Conservation (phyloP, 2,113 vertebrate species). For the Epinephelus moara region DNA sequence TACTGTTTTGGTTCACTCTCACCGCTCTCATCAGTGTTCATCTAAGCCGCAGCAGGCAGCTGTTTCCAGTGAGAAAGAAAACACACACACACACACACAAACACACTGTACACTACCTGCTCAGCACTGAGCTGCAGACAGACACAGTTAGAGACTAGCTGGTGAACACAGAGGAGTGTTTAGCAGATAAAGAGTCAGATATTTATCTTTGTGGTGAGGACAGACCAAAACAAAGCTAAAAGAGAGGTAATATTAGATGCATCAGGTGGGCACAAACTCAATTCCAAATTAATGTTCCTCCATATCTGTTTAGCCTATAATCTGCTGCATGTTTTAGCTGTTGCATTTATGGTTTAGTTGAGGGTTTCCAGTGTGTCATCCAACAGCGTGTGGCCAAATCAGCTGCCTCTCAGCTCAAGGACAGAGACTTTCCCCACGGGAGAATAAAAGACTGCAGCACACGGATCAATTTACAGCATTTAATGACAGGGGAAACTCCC, state of each 20-base stretch:
- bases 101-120: neutral
- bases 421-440: no score
- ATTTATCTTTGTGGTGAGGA: neutral
- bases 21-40: neutral
- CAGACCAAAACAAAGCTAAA: slow-evolving; percentile 3
- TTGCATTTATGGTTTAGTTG: no score
- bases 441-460: no score
- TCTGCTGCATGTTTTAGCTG: neutral
- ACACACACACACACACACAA: no score
- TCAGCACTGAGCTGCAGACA: neutral
- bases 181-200: neutral
- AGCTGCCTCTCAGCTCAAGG: no score
- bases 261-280: neutral
- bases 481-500: neutral
- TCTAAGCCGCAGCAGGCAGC: neutral
- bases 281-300: neutral
- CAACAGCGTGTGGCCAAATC: no score
- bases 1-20: neutral
- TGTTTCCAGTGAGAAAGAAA: slow-evolving; percentile 3
- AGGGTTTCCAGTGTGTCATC: no score
- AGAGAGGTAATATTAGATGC: neutral
- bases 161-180: neutral
- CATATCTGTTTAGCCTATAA: neutral
- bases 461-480: no score
- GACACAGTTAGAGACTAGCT: neutral